Base-by-base conservation (phyloP, 2,113 vertebrate species). In the Struthio camelus region DNA sequence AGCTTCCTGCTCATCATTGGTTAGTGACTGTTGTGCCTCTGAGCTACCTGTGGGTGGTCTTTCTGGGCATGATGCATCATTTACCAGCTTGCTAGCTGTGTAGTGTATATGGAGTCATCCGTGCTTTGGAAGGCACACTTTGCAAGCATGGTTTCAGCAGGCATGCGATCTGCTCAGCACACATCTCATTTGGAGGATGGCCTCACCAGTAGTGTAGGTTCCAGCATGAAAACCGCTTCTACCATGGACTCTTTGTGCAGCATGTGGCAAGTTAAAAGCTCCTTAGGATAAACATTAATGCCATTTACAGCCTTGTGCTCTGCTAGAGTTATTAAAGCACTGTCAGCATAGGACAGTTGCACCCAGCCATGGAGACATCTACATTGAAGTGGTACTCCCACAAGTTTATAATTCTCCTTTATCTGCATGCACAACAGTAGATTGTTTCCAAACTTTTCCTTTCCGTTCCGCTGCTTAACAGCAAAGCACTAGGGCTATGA, bases 131-230 rank as follows among this genome's bases (percentile, higher is more conserved):
- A 59, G 25, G 40, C 18, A 18, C 8, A 2, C 18, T 79, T 42
- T 15, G 7, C 3, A 14, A 38, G 38, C 70, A 38, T 38, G n/a
- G 70, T 20, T 51, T 27, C 27, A 28, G 23, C 19, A 12, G 58
- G 22, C 6, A 10, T 9, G 16, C 6, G 51, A 16, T n/a, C 44
- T 8, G 2, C 6, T 44, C 16, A 30, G 48, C 0, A 0, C 25
- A 14, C 17, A 42, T 36, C 46, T 85, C 25, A 25, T 38, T 36
- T 40, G 50, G 24, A 6, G 44, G 24, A 87, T 14, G 51, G 19
- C 3, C 14, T 13, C 48, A 82, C 30, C 1, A 44, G 76, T 85
- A 25, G 61, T 54, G 40, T 20, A 69, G 44, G 6, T 5, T 66
- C 23, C 23, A 36, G 17, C 4, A 4, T 0, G 1, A 32, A 12